Evolutionary conservation across 2,113 vertebrate genomes (phyloP).

Genomic region (Ailuropoda melanoleuca): DNA sequence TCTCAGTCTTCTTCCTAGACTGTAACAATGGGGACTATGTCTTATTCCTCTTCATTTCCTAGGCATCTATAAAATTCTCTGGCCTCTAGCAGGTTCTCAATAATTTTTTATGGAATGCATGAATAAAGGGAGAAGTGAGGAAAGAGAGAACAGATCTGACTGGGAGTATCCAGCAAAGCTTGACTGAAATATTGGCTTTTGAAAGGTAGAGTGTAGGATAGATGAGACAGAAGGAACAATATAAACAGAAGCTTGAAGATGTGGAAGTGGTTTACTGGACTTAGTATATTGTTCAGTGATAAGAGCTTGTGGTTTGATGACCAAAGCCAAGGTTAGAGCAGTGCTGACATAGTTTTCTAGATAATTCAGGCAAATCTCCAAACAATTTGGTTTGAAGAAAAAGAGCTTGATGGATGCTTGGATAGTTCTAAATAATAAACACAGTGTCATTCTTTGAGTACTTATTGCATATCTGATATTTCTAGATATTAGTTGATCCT

Average conservation of each 20-base stretch:
- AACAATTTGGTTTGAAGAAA: background rate
- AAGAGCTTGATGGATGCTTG: background rate
- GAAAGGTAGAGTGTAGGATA: background rate
- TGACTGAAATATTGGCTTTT: background rate
- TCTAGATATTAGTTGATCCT: background rate
- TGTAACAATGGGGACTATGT: background rate
- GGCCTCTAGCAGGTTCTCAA: background rate
- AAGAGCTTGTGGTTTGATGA: background rate
- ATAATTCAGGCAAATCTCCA: background rate
- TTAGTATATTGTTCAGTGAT: background rate
- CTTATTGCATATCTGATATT: background rate
- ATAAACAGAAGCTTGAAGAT: background rate
- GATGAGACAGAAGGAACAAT: background rate
- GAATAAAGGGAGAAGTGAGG: background rate
- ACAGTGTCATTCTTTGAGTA: background rate
- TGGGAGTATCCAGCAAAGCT: background rate
- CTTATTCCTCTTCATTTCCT: background rate
- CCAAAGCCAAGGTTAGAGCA: background rate
- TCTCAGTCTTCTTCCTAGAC: background rate
- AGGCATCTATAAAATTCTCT: background rate
- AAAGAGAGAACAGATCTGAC: background rate
- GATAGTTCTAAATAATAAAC: background rate
- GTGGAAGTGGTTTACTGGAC: background rate
- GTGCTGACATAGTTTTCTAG: background rate
- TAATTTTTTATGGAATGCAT: background rate